These are phyloP conservation scores for Anthonomus grandis DNA, from an alignment of 1,140 invertebrate species.

Conservation along the genomic window DNA sequence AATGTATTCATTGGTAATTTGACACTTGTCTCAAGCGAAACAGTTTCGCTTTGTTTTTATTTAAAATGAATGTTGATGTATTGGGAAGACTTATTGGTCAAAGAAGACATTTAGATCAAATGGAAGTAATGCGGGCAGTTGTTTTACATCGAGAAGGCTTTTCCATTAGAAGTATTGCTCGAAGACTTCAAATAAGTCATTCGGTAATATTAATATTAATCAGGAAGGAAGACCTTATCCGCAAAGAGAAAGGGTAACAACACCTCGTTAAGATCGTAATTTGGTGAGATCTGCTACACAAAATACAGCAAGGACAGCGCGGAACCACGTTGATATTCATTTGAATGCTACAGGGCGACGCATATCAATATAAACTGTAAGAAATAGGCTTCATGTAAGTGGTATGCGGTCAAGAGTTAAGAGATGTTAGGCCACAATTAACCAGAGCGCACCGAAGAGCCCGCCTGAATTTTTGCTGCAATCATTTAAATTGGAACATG, in stretches of 20 bases:
- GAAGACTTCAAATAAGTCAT: constrained; percentile 5
- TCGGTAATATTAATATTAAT: neutral
- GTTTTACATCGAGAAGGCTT: neutral
- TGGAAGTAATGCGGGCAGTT: neutral
- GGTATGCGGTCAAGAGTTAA: neutral
- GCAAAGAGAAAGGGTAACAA: neutral
- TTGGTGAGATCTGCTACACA: neutral
- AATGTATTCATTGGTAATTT: too few species aligned
- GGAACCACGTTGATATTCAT: neutral
- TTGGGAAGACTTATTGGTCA: neutral
- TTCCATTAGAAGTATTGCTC: neutral
- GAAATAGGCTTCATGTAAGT: neutral
- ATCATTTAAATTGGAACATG: constrained; percentile 3
- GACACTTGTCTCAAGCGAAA: too few species aligned
- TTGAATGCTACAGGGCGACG: too few species aligned
- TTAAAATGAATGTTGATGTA: too few species aligned
- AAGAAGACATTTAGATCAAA: neutral
- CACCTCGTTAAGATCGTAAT: neutral
- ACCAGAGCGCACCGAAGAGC: neutral
- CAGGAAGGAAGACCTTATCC: constrained; percentile 1
- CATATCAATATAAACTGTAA: too few species aligned
- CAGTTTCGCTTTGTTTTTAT: too few species aligned
- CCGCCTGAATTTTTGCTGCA: neutral
- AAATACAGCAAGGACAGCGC: constrained; percentile 1
- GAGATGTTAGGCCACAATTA: constrained; percentile 1